These are phyloP conservation scores for Drosophila neonasuta DNA, from an alignment of 2,888 invertebrate species.

Conservation along the genomic window DNA sequence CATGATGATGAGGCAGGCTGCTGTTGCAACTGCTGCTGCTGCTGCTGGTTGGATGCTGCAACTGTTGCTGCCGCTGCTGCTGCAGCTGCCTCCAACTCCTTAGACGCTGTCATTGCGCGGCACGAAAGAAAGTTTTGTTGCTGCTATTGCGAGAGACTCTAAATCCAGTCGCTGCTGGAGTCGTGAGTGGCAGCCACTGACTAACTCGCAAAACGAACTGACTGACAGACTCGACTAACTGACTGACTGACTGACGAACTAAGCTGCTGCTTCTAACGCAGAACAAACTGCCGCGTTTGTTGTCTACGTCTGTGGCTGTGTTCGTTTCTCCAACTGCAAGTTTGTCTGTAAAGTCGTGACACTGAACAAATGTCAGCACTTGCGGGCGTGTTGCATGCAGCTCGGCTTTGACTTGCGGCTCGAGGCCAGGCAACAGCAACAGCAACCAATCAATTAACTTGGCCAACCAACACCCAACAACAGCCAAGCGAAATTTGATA, in stretches of 20 bases:
- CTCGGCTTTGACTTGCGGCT: constrained; percentile 65
- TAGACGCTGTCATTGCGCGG: constrained; percentile 64
- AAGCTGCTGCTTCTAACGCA: constrained; percentile 36
- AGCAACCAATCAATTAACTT: constrained; percentile 71
- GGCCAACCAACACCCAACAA: constrained; percentile 55
- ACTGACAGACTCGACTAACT: constrained; percentile 24
- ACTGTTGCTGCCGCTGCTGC: constrained; percentile 22
- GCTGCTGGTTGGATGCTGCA: constrained; percentile 53
- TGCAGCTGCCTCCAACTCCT: constrained; percentile 22
- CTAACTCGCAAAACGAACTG: constrained; percentile 33
- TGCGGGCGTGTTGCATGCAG: constrained; percentile 65
- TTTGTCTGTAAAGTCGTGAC: constrained; percentile 69
- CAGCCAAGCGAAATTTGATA: constrained; percentile 69
- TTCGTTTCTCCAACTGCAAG: constrained; percentile 28
- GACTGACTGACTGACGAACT: constrained; percentile 33
- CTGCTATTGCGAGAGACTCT: constrained; percentile 4
- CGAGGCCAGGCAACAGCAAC: constrained; percentile 41
- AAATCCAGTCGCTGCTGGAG: constrained; percentile 27
- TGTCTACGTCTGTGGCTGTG: constrained; percentile 17
- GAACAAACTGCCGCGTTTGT: constrained; percentile 54
- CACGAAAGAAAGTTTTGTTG: constrained; percentile 63
- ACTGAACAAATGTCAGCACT: constrained; percentile 76
- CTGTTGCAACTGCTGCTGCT: constrained; percentile 26
- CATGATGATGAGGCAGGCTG: constrained; percentile 70
- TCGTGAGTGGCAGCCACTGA: constrained; percentile 66